A percentile compares a stretch with the other conserved stretches of the same genome.
Conservation (phyloP, 2,888 invertebrate species). For the Cerastis rubricosa region DNA sequence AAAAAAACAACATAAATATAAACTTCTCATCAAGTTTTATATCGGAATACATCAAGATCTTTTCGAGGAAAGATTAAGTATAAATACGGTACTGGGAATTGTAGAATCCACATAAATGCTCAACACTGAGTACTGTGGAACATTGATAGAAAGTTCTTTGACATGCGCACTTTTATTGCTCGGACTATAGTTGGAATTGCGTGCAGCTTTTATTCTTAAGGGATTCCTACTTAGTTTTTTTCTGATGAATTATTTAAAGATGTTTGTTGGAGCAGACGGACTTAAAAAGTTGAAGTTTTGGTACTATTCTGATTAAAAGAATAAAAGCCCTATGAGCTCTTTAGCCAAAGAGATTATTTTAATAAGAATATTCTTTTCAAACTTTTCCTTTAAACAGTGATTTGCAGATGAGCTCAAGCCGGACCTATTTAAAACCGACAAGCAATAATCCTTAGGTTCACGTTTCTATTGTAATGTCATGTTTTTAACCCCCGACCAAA, state of each 20-base stretch:
- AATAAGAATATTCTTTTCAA: background rate
- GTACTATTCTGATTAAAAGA: background rate
- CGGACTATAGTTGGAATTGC: background rate
- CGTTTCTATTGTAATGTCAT: background rate
- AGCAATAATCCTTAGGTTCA: background rate
- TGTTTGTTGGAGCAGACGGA: slow-evolving; percentile 13
- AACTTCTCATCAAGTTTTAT: slow-evolving; percentile 24
- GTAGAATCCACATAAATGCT: slow-evolving; percentile 21
- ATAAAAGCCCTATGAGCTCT: background rate
- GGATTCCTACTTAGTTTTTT: slow-evolving; percentile 22
- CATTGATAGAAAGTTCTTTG: slow-evolving; percentile 32
- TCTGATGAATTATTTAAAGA: slow-evolving; percentile 33
- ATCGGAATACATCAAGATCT: slow-evolving; percentile 16
- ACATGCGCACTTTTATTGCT: slow-evolving; percentile 38
- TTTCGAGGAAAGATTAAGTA: slow-evolving; percentile 27
- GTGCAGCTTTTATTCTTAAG: slow-evolving; percentile 16
- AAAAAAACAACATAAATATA: background rate
- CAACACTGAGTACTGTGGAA: background rate
- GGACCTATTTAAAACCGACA: background rate
- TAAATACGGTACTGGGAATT: slow-evolving; percentile 25
- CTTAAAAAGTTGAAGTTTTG: slow-evolving; percentile 1
- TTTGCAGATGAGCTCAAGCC: background rate
- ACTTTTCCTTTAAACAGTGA: background rate
- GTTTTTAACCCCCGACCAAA: too few relatives aligned
- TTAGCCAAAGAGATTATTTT: slow-evolving; percentile 2